Evolutionary conservation across 2,113 vertebrate species (phyloP).

Genomic region (Phylloscopus trochilus): DNA sequence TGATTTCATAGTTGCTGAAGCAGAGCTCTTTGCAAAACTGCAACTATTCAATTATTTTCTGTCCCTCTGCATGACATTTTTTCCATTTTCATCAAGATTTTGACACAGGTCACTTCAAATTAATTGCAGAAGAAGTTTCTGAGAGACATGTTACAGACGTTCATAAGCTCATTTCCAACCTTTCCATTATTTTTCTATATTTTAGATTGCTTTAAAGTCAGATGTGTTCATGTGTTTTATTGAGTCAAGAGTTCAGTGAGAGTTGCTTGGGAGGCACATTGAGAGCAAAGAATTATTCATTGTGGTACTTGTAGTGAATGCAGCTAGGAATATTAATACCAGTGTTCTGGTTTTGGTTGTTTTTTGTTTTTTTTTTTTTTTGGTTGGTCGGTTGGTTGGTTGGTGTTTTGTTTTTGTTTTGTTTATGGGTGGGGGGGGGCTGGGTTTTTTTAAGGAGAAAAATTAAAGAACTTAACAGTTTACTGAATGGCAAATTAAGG

Average conservation of each 20-base stretch:
- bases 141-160: rapidly evolving
- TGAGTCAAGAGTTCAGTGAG: background rate
- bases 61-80: background rate
- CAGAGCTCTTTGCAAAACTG: background rate
- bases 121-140: background rate
- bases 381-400: too few relatives aligned
- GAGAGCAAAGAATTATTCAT: background rate
- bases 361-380: background rate
- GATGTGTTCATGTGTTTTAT: background rate
- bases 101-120: background rate
- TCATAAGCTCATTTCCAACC: background rate
- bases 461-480: background rate
- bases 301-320: background rate
- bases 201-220: background rate
- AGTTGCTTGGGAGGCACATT: background rate
- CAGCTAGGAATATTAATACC: background rate
- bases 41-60: background rate
- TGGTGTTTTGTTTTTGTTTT: too few relatives aligned
- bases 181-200: background rate
- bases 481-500: background rate
- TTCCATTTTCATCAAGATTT: background rate
- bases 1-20: background rate
- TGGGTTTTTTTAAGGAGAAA: background rate
- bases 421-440: too few relatives aligned
- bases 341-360: rapidly evolving